Percentiles rank a stretch among this genome's conserved stretches.
These are phyloP conservation scores for Lymantria monacha DNA, from an alignment of 2,888 invertebrate genomes.

Conservation along the genomic window DNA sequence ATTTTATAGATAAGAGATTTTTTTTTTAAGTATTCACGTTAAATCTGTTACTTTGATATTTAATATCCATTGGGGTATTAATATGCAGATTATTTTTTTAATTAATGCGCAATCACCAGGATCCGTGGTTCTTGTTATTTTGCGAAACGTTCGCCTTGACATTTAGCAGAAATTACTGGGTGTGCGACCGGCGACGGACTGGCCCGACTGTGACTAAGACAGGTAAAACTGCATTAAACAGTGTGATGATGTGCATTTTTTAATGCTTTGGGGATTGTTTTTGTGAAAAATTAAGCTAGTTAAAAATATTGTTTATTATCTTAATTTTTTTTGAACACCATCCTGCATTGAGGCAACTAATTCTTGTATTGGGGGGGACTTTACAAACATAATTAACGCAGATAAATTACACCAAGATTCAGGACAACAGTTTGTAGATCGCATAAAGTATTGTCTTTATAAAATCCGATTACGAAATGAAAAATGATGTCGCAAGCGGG, in stretches of 20 bases:
- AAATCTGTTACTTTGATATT: not conserved
- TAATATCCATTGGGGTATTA: not conserved
- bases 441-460: too few relatives aligned
- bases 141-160: slow-evolving; percentile 21
- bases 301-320: not conserved
- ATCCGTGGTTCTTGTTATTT: not conserved
- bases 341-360: too few relatives aligned
- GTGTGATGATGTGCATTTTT: not conserved
- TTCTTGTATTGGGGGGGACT: too few relatives aligned
- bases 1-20: too few relatives aligned
- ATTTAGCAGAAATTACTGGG: slow-evolving; percentile 8
- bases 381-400: too few relatives aligned
- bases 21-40: too few relatives aligned
- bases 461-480: too few relatives aligned
- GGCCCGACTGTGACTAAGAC: not conserved
- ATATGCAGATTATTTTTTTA: not conserved
- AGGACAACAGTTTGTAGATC: too few relatives aligned
- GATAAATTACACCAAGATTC: too few relatives aligned
- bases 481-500: too few relatives aligned
- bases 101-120: slow-evolving; percentile 1
- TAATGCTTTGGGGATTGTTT: not conserved
- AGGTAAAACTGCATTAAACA: not conserved
- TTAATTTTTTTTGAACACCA: too few relatives aligned
- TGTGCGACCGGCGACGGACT: not conserved
- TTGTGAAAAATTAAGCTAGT: not conserved